These are phyloP conservation scores for Miniopterus natalensis DNA, from an alignment of 2,113 vertebrate species.

Conservation along the genomic window DNA sequence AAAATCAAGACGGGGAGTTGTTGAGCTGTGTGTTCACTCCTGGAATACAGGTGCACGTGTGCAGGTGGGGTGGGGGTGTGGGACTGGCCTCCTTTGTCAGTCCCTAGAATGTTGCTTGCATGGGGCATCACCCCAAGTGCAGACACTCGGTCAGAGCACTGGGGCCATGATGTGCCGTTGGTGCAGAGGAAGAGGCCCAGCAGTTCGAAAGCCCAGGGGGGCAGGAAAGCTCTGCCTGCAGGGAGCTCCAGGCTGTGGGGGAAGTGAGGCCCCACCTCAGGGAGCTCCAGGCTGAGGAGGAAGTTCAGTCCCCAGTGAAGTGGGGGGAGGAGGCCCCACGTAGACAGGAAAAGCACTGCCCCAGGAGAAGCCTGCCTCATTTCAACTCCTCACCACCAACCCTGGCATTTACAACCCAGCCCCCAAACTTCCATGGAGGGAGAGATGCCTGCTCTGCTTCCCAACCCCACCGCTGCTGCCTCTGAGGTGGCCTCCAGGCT, in stretches of 20 bases:
- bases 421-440: fast-evolving
- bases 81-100: fast-evolving
- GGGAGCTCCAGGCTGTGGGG: not conserved
- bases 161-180: fast-evolving
- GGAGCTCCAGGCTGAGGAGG: not conserved
- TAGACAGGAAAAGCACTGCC: not conserved
- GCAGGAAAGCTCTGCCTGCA: too few relatives aligned
- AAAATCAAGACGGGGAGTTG: fast-evolving
- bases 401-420: not conserved
- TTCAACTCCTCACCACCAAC: not conserved
- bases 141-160: not conserved
- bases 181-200: fast-evolving
- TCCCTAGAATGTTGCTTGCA: not conserved
- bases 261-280: not conserved
- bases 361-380: not conserved
- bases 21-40: not conserved
- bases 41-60: fast-evolving
- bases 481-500: not conserved
- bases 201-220: too few relatives aligned
- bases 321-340: not conserved
- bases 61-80: fast-evolving
- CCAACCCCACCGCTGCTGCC: fast-evolving
- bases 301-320: fast-evolving
- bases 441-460: not conserved
- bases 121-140: fast-evolving